These are phyloP conservation scores for Chelonia mydas DNA, from an alignment of 2,797 vertebrate genomes.

Conservation along the genomic window DNA sequence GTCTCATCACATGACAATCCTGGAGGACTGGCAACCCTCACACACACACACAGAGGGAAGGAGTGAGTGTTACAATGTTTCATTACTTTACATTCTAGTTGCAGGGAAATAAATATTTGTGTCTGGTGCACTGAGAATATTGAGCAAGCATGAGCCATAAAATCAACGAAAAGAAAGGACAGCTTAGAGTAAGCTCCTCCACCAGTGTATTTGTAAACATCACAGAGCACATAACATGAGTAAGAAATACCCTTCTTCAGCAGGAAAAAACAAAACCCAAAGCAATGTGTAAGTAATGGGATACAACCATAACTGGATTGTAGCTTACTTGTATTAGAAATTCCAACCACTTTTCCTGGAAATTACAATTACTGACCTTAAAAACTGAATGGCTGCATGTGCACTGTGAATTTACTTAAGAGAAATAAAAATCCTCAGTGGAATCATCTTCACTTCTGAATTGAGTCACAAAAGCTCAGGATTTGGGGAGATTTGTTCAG, in stretches of 20 bases:
- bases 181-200: neutral
- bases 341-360: neutral
- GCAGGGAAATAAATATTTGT: neutral
- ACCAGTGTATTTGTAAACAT: neutral
- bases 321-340: neutral
- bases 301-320: neutral
- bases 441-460: neutral
- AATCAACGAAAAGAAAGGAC: neutral
- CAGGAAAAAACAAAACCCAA: neutral
- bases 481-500: neutral
- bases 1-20: neutral
- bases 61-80: neutral
- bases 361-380: neutral
- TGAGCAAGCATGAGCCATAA: neutral
- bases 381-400: neutral
- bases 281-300: neutral
- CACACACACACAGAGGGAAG: no score
- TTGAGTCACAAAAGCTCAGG: neutral
- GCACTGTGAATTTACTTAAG: neutral
- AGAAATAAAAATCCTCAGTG: neutral
- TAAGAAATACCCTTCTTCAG: neutral
- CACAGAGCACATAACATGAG: accelerated
- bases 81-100: neutral
- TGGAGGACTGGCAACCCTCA: no score
- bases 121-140: neutral